Evolutionary conservation across 2,888 invertebrate genomes (phyloP).

Genomic region (Brenthis daphne): DNA sequence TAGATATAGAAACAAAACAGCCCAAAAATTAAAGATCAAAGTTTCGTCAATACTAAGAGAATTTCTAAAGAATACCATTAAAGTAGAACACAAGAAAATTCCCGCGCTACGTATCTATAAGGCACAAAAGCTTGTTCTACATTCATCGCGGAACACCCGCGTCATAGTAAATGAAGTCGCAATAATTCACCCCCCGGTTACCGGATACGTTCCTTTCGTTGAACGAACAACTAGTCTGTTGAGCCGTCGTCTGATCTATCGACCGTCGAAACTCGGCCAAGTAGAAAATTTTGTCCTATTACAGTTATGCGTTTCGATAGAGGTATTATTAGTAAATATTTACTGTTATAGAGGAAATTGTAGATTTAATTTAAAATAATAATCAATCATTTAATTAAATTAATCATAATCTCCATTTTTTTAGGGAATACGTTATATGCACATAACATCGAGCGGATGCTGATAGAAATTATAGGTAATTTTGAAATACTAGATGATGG

Average conservation of each 20-base stretch:
- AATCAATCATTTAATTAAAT: too few relatives aligned
- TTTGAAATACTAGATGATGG: too few relatives aligned
- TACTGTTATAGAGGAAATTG: conserved; percentile 3
- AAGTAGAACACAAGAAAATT: conserved; percentile 45
- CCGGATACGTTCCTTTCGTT: conserved; percentile 57
- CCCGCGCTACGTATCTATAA: conserved; percentile 37
- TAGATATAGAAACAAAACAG: not conserved
- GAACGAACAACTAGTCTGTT: conserved; percentile 41
- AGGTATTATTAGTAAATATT: conserved; percentile 1
- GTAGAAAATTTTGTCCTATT: conserved; percentile 23
- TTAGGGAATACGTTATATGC: too few relatives aligned
- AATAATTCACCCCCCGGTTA: conserved; percentile 63
- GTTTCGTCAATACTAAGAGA: conserved; percentile 2
- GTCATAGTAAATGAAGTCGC: conserved; percentile 68
- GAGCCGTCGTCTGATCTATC: conserved; percentile 32
- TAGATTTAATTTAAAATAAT: not conserved
- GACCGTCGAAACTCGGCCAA: conserved; percentile 14
- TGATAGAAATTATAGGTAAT: too few relatives aligned
- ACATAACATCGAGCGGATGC: too few relatives aligned
- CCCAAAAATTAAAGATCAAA: not conserved
- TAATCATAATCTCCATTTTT: too few relatives aligned
- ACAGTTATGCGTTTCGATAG: conserved; percentile 9
- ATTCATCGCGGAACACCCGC: conserved; percentile 56
- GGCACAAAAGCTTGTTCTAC: conserved; percentile 52
- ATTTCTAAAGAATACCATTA: conserved; percentile 3